Percentiles rank a stretch among this genome's conserved stretches.
phyloP scores from a whole-genome alignment of 2,113 vertebrate genomes.

The Steatornis caripensis region DNA sequence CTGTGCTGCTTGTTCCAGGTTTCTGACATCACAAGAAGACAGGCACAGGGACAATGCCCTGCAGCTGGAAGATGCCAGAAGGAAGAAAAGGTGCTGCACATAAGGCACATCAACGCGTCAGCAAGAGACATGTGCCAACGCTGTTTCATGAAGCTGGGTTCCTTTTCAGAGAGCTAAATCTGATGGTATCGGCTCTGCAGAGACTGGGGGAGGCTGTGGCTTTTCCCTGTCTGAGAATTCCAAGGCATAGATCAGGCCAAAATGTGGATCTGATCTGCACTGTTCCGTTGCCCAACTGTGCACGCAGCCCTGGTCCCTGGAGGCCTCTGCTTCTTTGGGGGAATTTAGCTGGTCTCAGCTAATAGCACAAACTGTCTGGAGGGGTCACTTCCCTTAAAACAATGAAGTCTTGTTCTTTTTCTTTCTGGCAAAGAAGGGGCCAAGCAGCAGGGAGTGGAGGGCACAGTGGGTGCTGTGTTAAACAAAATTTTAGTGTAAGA shows the following conservation, averaged over 20 bases:
- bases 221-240: neutral
- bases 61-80: constrained; percentile 56
- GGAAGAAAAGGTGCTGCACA: constrained; percentile 70
- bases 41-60: constrained; percentile 70
- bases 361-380: neutral
- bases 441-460: neutral
- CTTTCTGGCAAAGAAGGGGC: neutral
- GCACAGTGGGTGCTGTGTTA: neutral
- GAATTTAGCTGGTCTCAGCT: neutral
- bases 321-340: neutral
- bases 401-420: neutral
- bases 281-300: neutral
- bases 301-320: neutral
- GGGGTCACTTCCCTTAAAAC: neutral
- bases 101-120: neutral
- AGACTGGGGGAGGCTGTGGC: neutral
- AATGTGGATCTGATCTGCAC: neutral
- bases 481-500: neutral
- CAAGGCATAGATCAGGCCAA: neutral
- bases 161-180: neutral
- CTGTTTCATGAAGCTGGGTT: neutral
- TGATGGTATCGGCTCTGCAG: neutral
- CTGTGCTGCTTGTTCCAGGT: constrained; percentile 56
- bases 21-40: constrained; percentile 73
- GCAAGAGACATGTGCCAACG: neutral